Conservation (phyloP, 2,797 vertebrate genomes). For the Loris lydekkerianus region DNA sequence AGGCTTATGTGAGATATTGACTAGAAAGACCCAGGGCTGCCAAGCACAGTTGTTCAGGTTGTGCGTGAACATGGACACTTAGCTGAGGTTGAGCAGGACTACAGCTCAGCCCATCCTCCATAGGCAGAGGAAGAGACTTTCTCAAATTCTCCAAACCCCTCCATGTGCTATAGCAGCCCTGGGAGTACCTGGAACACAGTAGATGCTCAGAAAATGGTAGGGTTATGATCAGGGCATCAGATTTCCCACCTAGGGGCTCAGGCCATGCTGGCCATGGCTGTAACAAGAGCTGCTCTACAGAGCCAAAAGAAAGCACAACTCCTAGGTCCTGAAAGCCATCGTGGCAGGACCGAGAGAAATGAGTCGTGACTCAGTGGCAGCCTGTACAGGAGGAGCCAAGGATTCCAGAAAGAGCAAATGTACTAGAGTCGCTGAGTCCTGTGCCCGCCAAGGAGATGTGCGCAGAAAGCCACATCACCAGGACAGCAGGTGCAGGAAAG, state of each 20-base stretch:
- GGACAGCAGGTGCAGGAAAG: neutral
- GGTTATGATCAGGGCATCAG: neutral
- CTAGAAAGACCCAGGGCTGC: neutral
- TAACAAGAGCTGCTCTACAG: neutral
- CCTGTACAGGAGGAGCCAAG: neutral
- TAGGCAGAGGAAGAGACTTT: neutral
- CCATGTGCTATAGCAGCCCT: rapidly evolving
- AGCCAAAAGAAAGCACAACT: neutral
- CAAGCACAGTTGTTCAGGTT: slow-evolving; percentile 10
- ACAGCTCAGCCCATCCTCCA: neutral
- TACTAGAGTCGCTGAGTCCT: neutral
- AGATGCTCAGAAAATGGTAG: neutral
- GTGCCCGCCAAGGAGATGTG: neutral
- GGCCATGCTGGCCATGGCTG: neutral
- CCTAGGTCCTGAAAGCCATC: neutral
- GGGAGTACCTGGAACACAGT: neutral
- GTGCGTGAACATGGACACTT: neutral
- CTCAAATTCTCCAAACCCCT: neutral
- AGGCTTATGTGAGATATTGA: neutral
- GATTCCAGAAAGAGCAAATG: neutral
- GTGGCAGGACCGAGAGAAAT: neutral
- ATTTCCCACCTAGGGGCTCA: too few relatives aligned
- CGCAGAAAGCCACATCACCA: rapidly evolving
- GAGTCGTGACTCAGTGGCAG: rapidly evolving
- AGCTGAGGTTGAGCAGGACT: neutral